Base-by-base conservation (phyloP, 2,888 invertebrate genomes). In the Mactromeris polynyma region DNA sequence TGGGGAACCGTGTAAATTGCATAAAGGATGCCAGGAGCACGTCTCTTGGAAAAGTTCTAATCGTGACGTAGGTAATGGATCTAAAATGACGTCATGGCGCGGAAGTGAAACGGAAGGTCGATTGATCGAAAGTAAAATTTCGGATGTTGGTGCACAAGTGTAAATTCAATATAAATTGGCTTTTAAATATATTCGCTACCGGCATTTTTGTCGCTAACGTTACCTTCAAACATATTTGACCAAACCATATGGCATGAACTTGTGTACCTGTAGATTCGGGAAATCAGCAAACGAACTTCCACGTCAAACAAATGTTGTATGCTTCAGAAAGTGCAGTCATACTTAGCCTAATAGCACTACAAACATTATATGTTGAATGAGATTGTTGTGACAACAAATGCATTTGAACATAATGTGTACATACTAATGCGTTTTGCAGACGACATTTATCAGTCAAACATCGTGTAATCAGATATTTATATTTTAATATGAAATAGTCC, bases 21-120 rank as follows among this genome's bases (percentile, higher is more conserved):
- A 84, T 19, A 84, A 77, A 78, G 77, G 51, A 6, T 78, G 78
- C n/a, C 54, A 51, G n/a, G 78, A 84, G 26, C 84, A 84, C 26
- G 78, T 78, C 38, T 54, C 36, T 14, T 84, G 84, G 84, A 73
- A 46, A 51, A 54, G 78, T 14, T 77, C 46, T 7, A 78, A 46
- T 26, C 26, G 36, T 26, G 78, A 78, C 9, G 31, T n/a, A 17
- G n/a, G 54, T 2, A 84, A 84, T 54, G 54, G 46, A 7, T 38
- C 73, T 33, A 84, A 78, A 73, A 21, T 17, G 31, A 77, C 42
- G 31, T 14, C 46, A 54, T n/a, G 14, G 33, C 73, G 73, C 19
- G 33, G 33, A 73, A 73, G 36, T 73, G 73, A 17, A 4, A 6
- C 73, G 19, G 36, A 17, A 36, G 14, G 36, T 73, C 31, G 73